Evolutionary conservation across 2,888 invertebrate genomes (phyloP).

Genomic region (Epistrophella euchroma): DNA sequence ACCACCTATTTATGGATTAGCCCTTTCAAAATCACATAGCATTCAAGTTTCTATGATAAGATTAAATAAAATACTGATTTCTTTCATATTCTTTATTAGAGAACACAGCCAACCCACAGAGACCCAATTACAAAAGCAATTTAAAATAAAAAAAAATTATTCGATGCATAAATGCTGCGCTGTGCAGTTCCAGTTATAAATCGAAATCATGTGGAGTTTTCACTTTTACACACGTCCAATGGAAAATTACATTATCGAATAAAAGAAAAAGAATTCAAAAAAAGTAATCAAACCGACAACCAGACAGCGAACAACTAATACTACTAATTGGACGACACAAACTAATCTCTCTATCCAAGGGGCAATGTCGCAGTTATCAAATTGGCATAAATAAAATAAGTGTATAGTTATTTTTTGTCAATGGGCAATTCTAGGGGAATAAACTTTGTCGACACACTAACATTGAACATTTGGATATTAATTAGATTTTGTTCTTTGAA

Average conservation of each 20-base stretch:
- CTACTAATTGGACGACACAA: constrained; percentile 22
- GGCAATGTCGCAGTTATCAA: constrained; percentile 73
- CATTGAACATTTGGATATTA: constrained; percentile 1
- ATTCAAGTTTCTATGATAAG: constrained; percentile 23
- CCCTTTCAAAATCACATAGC: constrained; percentile 9
- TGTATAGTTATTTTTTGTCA: constrained; percentile 24
- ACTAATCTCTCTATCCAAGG: constrained; percentile 63
- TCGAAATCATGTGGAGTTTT: constrained; percentile 62
- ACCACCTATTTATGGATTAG: constrained; percentile 26
- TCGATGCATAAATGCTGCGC: constrained; percentile 18
- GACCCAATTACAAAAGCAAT: constrained; percentile 40
- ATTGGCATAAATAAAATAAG: constrained; percentile 48
- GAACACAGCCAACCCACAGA: constrained; percentile 35
- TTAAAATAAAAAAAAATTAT: constrained; percentile 31
- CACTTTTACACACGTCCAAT: constrained; percentile 63
- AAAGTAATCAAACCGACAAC: constrained; percentile 16
- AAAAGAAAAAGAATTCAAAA: constrained; percentile 34
- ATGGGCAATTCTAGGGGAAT: constrained; percentile 28
- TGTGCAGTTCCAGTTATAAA: constrained; percentile 22
- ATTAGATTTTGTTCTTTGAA: neutral
- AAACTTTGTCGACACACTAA: neutral
- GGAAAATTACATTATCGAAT: constrained; percentile 31
- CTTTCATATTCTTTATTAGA: constrained; percentile 11
- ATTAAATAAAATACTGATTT: constrained; percentile 15
- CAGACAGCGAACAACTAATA: constrained; percentile 2